Percentiles rank a stretch among this genome's conserved stretches.
phyloP scores from a whole-genome alignment of 2,888 invertebrate species.

The Ennomos fuscantarius region DNA sequence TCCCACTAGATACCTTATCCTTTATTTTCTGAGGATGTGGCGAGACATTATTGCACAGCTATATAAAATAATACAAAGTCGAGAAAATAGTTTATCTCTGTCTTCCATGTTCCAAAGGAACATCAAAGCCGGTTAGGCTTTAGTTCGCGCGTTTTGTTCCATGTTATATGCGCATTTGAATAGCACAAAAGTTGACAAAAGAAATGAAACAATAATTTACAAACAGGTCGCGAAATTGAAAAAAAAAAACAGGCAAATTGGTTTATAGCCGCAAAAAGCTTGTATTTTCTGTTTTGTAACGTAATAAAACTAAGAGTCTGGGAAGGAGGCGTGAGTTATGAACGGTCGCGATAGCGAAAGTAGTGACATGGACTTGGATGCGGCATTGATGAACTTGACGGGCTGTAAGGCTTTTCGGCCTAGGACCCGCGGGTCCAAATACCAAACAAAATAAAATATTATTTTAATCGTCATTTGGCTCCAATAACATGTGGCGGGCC shows the following conservation, averaged over 20 bases:
- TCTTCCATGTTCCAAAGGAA: slow-evolving; percentile 1
- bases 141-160: not conserved
- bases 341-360: slow-evolving; percentile 1
- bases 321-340: slow-evolving; percentile 22
- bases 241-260: slow-evolving; percentile 39
- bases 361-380: not conserved
- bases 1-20: slow-evolving; percentile 18
- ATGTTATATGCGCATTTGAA: slow-evolving; percentile 18
- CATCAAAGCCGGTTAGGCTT: slow-evolving; percentile 1
- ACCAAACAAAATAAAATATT: too few species aligned
- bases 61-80: slow-evolving; percentile 7
- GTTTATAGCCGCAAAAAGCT: slow-evolving; percentile 41
- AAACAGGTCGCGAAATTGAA: slow-evolving; percentile 26
- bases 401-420: too few species aligned
- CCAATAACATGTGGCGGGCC: too few species aligned
- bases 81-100: not conserved
- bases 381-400: too few species aligned
- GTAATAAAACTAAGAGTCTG: slow-evolving; percentile 41
- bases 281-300: slow-evolving; percentile 44
- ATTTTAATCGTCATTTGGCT: too few species aligned
- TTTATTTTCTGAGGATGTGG: slow-evolving; percentile 16
- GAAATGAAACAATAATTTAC: slow-evolving; percentile 23
- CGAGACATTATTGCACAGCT: slow-evolving; percentile 15
- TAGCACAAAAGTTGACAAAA: slow-evolving; percentile 8
- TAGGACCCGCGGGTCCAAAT: too few species aligned